Percentiles rank a stretch among this genome's conserved stretches.
Conservation (phyloP, 2,888 invertebrate species). For the Cephalotes varians region DNA sequence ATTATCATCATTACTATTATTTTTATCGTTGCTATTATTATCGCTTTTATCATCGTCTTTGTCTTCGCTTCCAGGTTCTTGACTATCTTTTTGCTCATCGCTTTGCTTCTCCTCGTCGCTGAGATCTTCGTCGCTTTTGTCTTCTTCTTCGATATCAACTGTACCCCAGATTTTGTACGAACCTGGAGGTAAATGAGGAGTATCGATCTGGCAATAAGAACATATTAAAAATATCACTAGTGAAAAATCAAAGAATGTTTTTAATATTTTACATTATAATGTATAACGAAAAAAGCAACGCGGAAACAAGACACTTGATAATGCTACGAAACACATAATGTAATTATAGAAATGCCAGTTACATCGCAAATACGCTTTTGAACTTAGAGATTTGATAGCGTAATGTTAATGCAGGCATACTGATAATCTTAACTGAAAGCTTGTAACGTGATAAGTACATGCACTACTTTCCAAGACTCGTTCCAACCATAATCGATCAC, state of each 20-base stretch:
- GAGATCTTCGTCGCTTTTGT: conserved; percentile 50
- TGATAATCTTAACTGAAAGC: neutral
- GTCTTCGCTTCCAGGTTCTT: neutral
- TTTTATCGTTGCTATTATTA: neutral
- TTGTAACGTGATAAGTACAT: neutral
- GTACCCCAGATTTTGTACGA: neutral
- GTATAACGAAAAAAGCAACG: neutral
- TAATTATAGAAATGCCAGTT: neutral
- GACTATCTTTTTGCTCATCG: neutral
- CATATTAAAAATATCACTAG: neutral
- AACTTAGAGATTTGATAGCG: neutral
- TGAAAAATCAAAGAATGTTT: neutral
- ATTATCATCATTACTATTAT: neutral
- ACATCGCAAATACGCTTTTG: neutral
- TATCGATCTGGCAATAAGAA: neutral
- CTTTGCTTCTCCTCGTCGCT: conserved; percentile 33
- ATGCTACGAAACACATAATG: neutral
- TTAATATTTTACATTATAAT: neutral
- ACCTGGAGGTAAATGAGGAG: conserved; percentile 9
- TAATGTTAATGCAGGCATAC: neutral
- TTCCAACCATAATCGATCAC: neutral
- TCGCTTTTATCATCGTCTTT: neutral
- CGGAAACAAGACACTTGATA: neutral
- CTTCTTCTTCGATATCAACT: neutral
- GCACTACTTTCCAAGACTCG: neutral